Evolutionary conservation across 2,113 vertebrate species (phyloP), one percentile per base, ranked within the genome.

Genomic region (Xiphophorus maculatus): DNA sequence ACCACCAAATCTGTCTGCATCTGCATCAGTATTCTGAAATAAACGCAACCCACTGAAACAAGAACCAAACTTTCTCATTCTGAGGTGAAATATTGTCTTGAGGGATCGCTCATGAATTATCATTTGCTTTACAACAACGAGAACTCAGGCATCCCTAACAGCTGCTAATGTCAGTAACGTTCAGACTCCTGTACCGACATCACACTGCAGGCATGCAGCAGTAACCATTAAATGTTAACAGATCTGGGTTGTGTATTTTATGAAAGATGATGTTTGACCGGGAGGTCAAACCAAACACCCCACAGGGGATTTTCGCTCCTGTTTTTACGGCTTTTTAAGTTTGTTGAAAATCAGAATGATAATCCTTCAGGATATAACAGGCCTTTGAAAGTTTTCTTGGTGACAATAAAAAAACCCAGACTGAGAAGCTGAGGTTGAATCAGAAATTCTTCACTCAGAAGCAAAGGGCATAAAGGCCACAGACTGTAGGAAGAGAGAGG

Each of bases 361-460:
- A 67, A 79, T 82, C 65, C 79, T 71, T 78, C 1, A 44, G 66
- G 71, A 62, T 66, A 48, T 7, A 48, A 48, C 17, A 48, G 44
- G 44, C 44, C 67, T 81, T 76, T 74, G 44, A 76, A 84, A 72
- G 58, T 32, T 81, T 84, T 77, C 60, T 17, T 22, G 70, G 29
- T 64, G 84, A 79, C 77, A 64, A 64, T 15, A 83, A 87, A 54
- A 66, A 5, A 4, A 37, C 10, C 32, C 30, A 35, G 71, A 76
- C 30, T 51, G 63, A 51, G 71, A 70, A 79, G 74, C 69, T 33
- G 42, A 80, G 54, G 40, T 75, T 72, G 74, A 86, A 86, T 87
- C 83, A 84, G 70, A 83, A 83, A 62, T 86, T 84, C 69, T 76
- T 71, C 71, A 75, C 71, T 68, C 70, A 75, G 81, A 85, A 74